Conservation (phyloP, 2,113 vertebrate species). For the Beaufortia kweichowensis region DNA sequence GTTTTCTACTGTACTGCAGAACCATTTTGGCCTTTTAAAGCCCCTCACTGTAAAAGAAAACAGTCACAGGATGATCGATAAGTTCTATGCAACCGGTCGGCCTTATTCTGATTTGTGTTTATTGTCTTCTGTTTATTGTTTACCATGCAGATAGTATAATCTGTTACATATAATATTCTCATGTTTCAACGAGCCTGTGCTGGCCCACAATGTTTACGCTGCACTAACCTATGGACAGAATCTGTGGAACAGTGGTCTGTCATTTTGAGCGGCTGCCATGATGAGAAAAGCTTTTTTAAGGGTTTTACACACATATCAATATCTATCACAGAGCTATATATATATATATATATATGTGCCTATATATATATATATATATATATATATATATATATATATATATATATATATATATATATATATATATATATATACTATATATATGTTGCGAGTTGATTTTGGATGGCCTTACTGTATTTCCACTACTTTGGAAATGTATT, state of each 20-base stretch:
- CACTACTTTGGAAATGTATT: constrained; percentile 17
- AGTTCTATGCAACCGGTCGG: constrained; percentile 77
- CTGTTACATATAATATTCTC: constrained; percentile 45
- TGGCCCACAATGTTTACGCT: constrained; percentile 45
- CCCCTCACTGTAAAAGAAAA: constrained; percentile 43
- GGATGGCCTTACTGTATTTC: constrained; percentile 48
- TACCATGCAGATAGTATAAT: constrained; percentile 66
- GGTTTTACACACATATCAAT: constrained; percentile 6
- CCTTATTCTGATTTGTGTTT: constrained; percentile 66
- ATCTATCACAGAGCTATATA: constrained; percentile 44
- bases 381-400: too few relatives aligned
- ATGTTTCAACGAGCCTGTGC: constrained; percentile 31
- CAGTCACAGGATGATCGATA: constrained; percentile 64
- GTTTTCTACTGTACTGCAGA: constrained; percentile 10
- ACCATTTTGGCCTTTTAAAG: constrained; percentile 20
- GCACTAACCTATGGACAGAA: constrained; percentile 39
- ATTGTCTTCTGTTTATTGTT: constrained; percentile 53
- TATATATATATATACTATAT: constrained; percentile 50
- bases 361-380: constrained; percentile 47
- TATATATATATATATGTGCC: constrained; percentile 50
- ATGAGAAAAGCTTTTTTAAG: neutral
- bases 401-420: constrained; percentile 48
- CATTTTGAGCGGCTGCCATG: constrained; percentile 20
- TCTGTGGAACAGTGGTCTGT: constrained; percentile 58
- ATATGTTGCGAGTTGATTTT: constrained; percentile 33